These are phyloP conservation scores for Apodemia arnacis DNA, from an alignment of 2,888 invertebrate genomes.

Conservation along the genomic window DNA sequence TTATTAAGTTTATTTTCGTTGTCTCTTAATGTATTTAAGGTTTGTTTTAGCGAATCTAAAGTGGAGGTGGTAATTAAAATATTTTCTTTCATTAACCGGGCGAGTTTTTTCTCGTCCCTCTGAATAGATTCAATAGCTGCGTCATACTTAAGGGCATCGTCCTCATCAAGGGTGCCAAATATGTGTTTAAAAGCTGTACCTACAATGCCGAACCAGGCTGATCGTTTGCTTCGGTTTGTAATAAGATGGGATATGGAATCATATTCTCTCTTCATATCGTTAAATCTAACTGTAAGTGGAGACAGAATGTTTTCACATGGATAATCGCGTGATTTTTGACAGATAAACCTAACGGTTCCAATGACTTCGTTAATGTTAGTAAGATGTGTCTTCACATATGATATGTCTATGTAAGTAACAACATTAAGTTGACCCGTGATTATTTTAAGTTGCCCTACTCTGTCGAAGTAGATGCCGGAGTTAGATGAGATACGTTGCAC, in stretches of 20 bases:
- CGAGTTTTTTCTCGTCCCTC: slow-evolving; percentile 6
- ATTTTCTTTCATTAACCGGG: slow-evolving; percentile 2
- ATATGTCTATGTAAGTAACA: neutral
- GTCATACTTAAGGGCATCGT: neutral
- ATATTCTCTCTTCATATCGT: neutral
- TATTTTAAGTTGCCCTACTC: neutral
- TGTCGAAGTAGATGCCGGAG: slow-evolving; percentile 16
- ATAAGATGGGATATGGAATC: neutral
- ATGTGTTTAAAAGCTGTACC: slow-evolving; percentile 1
- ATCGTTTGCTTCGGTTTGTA: neutral
- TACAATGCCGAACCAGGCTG: neutral
- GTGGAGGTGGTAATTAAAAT: slow-evolving; percentile 9
- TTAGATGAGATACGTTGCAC: neutral
- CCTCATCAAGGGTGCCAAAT: slow-evolving; percentile 2
- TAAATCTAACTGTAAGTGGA: neutral
- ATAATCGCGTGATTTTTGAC: slow-evolving; percentile 6
- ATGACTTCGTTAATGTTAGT: neutral
- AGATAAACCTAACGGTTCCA: neutral
- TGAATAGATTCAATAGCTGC: neutral
- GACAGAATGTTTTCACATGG: neutral
- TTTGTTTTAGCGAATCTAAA: neutral
- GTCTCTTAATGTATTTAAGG: neutral
- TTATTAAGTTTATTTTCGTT: neutral
- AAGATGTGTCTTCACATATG: neutral
- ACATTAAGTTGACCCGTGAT: neutral